Base-by-base conservation (phyloP, 2,888 invertebrate genomes). In the Glaucopsyche alexis region DNA sequence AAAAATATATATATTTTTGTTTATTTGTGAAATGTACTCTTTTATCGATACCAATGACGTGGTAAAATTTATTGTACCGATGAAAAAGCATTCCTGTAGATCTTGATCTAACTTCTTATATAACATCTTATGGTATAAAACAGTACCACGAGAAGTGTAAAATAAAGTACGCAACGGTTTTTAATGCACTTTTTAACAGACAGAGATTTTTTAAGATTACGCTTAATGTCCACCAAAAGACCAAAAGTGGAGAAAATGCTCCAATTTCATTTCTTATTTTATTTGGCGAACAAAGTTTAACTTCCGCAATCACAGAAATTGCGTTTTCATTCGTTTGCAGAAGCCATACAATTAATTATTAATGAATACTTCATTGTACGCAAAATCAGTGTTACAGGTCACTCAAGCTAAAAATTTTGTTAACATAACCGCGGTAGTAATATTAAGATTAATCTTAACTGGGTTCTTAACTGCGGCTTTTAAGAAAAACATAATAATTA, bases 341-440 rank as follows among this genome's bases (percentile, higher is more conserved):
- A 60, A 60, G 29, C 60, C 60, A 38, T 38, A 60, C 60, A 60
- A 60, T 60, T 38, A 60, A 60, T 60, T 60, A 29, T 11, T 5
- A 60, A 14, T 38, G 60, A 60, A 19, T 6, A 60, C 29, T 60
- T 60, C 5, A 55, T 19, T 8, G 7, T 11, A 7, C 60, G 6
- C 29, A 5, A 14, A 13, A 60, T 60, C 29, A 29, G 6, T 29
- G 13, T n/a, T n/a, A n/a, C n/a, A n/a, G n/a, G n/a, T 8, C 5
- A 29, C 29, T 47, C 11, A 13, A 13, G 1, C 47, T 9, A 8
- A 13, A 60, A 38, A 60, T 38, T 29, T 7, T 11, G 60, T 60
- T 13, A 60, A 60, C 11, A 60, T 60, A 29, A 60, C 29, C 13
- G 38, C 29, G 13, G 60, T 2, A 7, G 14, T 38, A 13, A 60